Evolutionary conservation across 2,888 invertebrate genomes (phyloP), one percentile per base, ranked within the genome.

Genomic region (Cephalotes varians): DNA sequence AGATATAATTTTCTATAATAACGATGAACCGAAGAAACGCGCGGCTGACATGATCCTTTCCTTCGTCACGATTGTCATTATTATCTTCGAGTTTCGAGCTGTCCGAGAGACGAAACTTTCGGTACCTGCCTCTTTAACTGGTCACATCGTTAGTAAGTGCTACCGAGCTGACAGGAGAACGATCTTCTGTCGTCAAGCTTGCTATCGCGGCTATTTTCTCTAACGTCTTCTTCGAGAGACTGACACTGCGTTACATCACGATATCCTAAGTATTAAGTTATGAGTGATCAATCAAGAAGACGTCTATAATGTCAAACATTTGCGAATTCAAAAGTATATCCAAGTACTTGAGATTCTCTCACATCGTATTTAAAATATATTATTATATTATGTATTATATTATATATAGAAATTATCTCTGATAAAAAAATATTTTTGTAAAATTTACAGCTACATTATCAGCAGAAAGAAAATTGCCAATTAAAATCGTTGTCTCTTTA

Each of bases 401-500:
- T 40, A 40, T 40, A 2, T 10, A 10, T 40, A 40, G 40, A 40
- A 40, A 40, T 10, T 40, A 40, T 40, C 7, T 40, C 10, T 40
- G 10, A 40, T 40, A 40, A 40, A 40, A n/a, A 64, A 2, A 74
- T 49, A 74, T 51, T 74, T 64, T 51, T 12, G 21, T 49, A 25
- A 47, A 51, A 51, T 21, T 34, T 15, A 21, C 9, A 34, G 5
- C 15, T 54, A 44, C 37, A 56, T 77, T 56, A 77, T 58, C 37
- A 67, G 73, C 64, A 71, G 72, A 79, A 79, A 37, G 60, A 73
- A 81, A 80, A 83, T 81, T 72, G 60, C 44, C 76, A 85, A 88
- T 86, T 84, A 88, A 86, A 83, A 80, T 82, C 34, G 21, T 44
- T 47, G 10, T 58, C 80, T 73, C 60, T 86, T 88, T 83, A 81